Base-by-base conservation (phyloP, 2,888 invertebrate genomes). In the Sisyra terminalis region DNA sequence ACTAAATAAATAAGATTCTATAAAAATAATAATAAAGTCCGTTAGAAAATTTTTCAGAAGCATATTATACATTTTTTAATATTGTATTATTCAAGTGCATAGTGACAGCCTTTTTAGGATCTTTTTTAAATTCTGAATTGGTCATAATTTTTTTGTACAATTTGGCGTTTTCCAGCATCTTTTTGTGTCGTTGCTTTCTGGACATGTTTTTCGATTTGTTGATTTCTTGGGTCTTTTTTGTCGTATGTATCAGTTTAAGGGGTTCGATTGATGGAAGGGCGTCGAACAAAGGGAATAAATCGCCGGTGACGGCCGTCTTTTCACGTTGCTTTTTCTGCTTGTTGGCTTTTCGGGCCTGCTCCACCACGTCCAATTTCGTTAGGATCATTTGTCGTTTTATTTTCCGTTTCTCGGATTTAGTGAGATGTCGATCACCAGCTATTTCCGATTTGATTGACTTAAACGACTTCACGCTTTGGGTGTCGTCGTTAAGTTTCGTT, bases 361-460 rank as follows among this genome's bases (percentile, higher is more conserved):
- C 53, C 4, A 55, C 49, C 8, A 51, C 45, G 45, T 57, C 56
- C 29, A 60, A 55, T 48, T 57, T 58, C 42, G 53, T 50, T 42
- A 57, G 37, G 17, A 60, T 49, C 13, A 55, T 42, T 35, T 57
- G 51, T 29, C 53, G 48, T 34, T 55, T 52, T 14, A 58, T 44
- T 44, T 53, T 54, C 6, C 56, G 30, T 49, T 59, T 60, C 3
- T 59, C 56, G 45, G 58, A 60, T 45, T 59, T 60, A 3, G 54
- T 46, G 18, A 57, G 44, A 13, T 44, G 41, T 36, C 48, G 54
- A 3, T 47, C 46, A 16, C 42, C 48, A 1, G 47, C 46, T 17
- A 47, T 46, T 35, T 53, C 51, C 0, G 54, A 55, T 51, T 57
- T 58, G 3, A 49, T 17, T 5, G 57, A 57, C 48, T 57, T 57